phyloP scores from a whole-genome alignment of 2,888 invertebrate genomes.

The Graphium colonna region DNA sequence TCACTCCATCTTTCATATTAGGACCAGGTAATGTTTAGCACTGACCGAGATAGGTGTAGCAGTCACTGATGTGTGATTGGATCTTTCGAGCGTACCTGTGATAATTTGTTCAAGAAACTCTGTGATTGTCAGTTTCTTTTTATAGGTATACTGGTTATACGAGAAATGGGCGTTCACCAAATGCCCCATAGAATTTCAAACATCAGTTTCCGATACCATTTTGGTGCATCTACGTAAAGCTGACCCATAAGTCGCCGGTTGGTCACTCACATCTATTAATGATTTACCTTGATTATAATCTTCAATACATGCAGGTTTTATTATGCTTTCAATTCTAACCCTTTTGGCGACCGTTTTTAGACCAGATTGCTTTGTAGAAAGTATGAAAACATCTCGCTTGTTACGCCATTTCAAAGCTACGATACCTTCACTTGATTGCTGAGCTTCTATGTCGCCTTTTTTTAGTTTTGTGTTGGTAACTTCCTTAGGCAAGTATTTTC shows the following conservation, averaged over 20 bases:
- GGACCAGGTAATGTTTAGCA: too few species aligned
- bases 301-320: constrained; percentile 19
- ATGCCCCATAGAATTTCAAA: constrained; percentile 26
- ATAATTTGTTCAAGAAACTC: too few species aligned
- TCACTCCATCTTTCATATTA: too few species aligned
- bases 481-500: constrained; percentile 15
- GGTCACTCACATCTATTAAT: constrained; percentile 26
- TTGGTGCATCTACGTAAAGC: constrained; percentile 25
- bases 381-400: constrained; percentile 24
- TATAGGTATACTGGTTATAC: too few species aligned
- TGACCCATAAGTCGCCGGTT: too few species aligned
- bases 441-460: constrained; percentile 25
- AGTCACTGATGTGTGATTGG: too few species aligned
- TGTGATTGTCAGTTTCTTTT: too few species aligned
- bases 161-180: constrained; percentile 24
- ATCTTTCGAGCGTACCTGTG: too few species aligned
- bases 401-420: constrained; percentile 30
- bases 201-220: constrained; percentile 24
- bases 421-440: constrained; percentile 25
- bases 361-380: constrained; percentile 19
- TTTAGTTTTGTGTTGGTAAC: too few species aligned
- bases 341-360: constrained; percentile 7
- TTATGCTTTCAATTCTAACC: constrained; percentile 7
- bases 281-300: constrained; percentile 20
- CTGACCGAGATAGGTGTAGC: too few species aligned